These are phyloP conservation scores for Scomberomorus guttatus DNA, from an alignment of 2,797 vertebrate genomes.

Conservation along the genomic window DNA sequence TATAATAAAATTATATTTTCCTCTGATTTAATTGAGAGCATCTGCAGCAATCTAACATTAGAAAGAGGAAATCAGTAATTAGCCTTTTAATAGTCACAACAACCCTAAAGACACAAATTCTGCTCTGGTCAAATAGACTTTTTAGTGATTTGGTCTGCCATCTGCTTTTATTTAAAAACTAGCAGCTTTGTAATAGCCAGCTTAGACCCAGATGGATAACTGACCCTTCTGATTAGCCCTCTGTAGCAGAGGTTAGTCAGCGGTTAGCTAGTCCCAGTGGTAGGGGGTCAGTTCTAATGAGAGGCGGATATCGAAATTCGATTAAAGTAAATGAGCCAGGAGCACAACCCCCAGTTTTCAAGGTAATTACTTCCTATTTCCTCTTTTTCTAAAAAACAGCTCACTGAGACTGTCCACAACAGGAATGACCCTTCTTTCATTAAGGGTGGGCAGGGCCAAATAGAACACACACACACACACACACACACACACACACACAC, in stretches of 20 bases:
- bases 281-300: constrained; percentile 82
- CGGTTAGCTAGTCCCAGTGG: constrained; percentile 77
- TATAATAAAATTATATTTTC: constrained; percentile 2
- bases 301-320: constrained; percentile 90
- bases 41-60: constrained; percentile 17
- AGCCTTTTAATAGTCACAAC: constrained; percentile 46
- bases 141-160: constrained; percentile 33
- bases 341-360: constrained; percentile 87
- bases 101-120: constrained; percentile 20
- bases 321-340: constrained; percentile 88
- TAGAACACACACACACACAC: constrained; percentile 33
- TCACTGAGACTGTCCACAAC: constrained; percentile 70
- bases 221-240: constrained; percentile 77
- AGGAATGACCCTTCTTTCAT: constrained; percentile 71
- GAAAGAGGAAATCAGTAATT: constrained; percentile 25
- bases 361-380: constrained; percentile 89
- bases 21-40: constrained; percentile 10
- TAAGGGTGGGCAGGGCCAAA: constrained; percentile 71
- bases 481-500: constrained; percentile 34
- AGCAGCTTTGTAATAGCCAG: constrained; percentile 51
- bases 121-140: constrained; percentile 12
- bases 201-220: constrained; percentile 64
- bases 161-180: constrained; percentile 65
- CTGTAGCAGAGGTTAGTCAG: constrained; percentile 61
- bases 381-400: constrained; percentile 40